Percentiles rank a stretch among this genome's conserved stretches.
These are phyloP conservation scores for Pocota personata DNA, from an alignment of 2,888 invertebrate genomes.

Conservation along the genomic window DNA sequence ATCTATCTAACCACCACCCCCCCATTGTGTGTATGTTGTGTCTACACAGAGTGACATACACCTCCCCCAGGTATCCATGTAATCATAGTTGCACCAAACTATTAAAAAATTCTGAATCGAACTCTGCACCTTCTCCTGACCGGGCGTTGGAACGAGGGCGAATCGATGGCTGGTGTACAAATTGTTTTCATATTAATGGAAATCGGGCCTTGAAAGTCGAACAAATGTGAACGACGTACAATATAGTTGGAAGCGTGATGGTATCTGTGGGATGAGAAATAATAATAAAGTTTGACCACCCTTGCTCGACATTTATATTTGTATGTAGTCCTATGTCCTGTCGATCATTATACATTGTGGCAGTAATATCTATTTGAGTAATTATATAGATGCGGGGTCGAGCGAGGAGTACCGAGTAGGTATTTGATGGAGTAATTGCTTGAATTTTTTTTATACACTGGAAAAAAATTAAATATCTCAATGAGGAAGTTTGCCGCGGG, in stretches of 20 bases:
- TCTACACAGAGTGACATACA: constrained; percentile 64
- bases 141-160: constrained; percentile 16
- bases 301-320: constrained; percentile 15
- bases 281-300: constrained; percentile 65
- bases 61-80: constrained; percentile 69
- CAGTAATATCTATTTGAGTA: constrained; percentile 67
- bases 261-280: constrained; percentile 38
- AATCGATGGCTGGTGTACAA: constrained; percentile 68
- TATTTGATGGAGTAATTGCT: constrained; percentile 60
- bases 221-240: constrained; percentile 48
- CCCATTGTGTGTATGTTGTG: constrained; percentile 65
- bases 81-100: constrained; percentile 72
- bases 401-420: not conserved
- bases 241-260: constrained; percentile 1
- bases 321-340: constrained; percentile 45
- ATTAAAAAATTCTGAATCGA: constrained; percentile 74
- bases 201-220: constrained; percentile 68
- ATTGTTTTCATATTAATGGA: constrained; percentile 74
- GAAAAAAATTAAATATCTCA: constrained; percentile 3
- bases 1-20: constrained; percentile 61
- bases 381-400: constrained; percentile 44
- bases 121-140: not conserved
- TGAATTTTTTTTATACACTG: constrained; percentile 52
- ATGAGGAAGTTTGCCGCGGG: not conserved
- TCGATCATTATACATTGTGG: constrained; percentile 64